Evolutionary conservation across 2,888 invertebrate species (phyloP).

Genomic region (Blera fallax): DNA sequence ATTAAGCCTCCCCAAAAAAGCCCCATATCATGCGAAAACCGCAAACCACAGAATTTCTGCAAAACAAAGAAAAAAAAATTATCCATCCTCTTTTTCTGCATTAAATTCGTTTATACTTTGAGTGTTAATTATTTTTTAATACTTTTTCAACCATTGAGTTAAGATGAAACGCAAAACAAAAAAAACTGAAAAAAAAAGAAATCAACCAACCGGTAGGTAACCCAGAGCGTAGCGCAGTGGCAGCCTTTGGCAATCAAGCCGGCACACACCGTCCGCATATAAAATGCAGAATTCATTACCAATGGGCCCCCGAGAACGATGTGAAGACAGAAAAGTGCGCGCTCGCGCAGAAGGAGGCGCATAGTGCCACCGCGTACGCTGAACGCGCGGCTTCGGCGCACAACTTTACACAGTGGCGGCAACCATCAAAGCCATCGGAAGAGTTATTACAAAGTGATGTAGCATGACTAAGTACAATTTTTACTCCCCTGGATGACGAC

Average conservation of each 20-base stretch:
- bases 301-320: slow-evolving; percentile 46
- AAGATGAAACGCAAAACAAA: slow-evolving; percentile 1
- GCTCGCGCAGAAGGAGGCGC: slow-evolving; percentile 52
- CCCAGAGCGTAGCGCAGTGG: slow-evolving; percentile 71
- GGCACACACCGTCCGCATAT: slow-evolving; percentile 67
- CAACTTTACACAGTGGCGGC: slow-evolving; percentile 73
- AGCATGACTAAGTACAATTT: slow-evolving; percentile 82
- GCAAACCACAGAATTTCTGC: background rate
- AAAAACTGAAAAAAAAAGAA: background rate
- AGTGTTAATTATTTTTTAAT: slow-evolving; percentile 69
- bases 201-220: slow-evolving; percentile 51
- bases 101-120: slow-evolving; percentile 26
- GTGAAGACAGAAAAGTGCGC: slow-evolving; percentile 41
- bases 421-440: slow-evolving; percentile 79
- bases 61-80: background rate
- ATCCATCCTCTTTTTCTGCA: background rate
- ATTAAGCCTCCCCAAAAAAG: too few relatives aligned
- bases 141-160: slow-evolving; percentile 34
- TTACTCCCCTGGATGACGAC: slow-evolving; percentile 63
- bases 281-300: slow-evolving; percentile 71
- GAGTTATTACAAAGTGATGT: slow-evolving; percentile 81
- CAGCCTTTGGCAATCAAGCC: slow-evolving; percentile 70
- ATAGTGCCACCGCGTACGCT: slow-evolving; percentile 59
- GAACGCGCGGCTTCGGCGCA: slow-evolving; percentile 60
- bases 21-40: background rate